Percentiles rank a stretch among this genome's conserved stretches.
Evolutionary conservation across 2,113 vertebrate species (phyloP).

Genomic region (Ciconia stormi): DNA sequence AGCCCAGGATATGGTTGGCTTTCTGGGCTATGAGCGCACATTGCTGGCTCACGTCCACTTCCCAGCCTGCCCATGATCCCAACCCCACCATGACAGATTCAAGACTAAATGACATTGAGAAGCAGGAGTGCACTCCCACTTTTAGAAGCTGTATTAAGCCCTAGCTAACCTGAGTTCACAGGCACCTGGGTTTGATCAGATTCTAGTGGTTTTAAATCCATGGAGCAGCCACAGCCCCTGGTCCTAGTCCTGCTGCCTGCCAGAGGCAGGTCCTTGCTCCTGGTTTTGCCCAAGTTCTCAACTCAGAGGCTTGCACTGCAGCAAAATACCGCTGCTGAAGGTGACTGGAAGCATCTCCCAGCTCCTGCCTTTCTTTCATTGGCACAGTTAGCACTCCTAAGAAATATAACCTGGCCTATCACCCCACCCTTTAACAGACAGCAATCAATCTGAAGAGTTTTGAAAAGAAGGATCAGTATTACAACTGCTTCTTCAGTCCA

Average conservation of each 20-base stretch:
- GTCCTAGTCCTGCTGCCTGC: neutral
- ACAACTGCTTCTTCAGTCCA: neutral
- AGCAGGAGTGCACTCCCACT: neutral
- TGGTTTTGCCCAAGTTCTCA: neutral
- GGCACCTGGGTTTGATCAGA: neutral
- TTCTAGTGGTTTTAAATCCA: neutral
- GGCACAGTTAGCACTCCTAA: neutral
- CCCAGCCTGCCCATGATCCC: neutral
- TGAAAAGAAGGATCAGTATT: neutral
- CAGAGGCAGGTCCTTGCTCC: neutral
- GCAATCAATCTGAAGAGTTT: neutral
- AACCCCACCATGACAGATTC: neutral
- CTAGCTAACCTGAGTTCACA: too few species aligned
- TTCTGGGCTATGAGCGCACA: neutral
- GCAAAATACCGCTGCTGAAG: neutral
- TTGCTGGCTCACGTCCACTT: neutral
- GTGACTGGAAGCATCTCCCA: neutral
- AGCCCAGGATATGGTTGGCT: neutral
- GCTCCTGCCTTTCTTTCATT: neutral
- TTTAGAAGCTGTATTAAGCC: neutral
- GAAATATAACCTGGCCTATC: rapidly evolving
- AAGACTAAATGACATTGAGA: neutral
- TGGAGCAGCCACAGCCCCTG: neutral
- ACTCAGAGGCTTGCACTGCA: neutral
- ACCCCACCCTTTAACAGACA: neutral